Evolutionary conservation across 1,140 invertebrate species (phyloP).

Genomic region (Andrena cerasifolii): DNA sequence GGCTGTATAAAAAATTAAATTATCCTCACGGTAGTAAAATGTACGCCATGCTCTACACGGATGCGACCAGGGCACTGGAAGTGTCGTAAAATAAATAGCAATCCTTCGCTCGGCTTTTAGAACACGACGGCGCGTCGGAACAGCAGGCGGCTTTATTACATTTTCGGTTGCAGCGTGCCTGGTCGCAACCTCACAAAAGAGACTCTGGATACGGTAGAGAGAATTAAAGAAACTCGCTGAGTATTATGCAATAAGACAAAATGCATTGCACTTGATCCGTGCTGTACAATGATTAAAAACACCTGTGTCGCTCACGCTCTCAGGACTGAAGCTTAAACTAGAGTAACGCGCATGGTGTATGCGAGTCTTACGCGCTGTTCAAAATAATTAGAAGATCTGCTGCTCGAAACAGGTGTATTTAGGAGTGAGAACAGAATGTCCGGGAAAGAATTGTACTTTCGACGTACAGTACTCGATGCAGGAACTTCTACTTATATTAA

Average conservation of each 20-base stretch:
- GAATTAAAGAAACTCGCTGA: conserved; percentile 46
- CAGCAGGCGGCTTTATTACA: neutral
- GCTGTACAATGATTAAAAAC: conserved; percentile 32
- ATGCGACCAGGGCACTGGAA: conserved; percentile 1
- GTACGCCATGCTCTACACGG: conserved; percentile 15
- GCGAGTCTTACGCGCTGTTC: neutral
- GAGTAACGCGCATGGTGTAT: neutral
- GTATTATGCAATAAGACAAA: conserved; percentile 62
- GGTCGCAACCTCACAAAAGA: conserved; percentile 28
- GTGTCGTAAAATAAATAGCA: conserved; percentile 1
- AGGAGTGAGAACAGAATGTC: no score
- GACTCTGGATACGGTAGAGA: conserved; percentile 28
- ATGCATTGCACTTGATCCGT: conserved; percentile 54
- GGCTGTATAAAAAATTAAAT: conserved; percentile 53
- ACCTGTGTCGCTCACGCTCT: neutral
- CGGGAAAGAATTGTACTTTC: no score
- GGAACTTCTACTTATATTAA: conserved; percentile 9
- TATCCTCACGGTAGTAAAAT: conserved; percentile 47
- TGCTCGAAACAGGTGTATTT: neutral
- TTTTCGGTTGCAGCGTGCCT: neutral
- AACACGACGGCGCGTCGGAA: neutral
- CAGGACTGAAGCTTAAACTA: conserved; percentile 13
- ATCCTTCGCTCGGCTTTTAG: no score
- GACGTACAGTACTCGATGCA: neutral
- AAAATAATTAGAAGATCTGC: conserved; percentile 14